Base-by-base conservation (phyloP, 2,113 vertebrate genomes). In the Vicugna pacos region DNA sequence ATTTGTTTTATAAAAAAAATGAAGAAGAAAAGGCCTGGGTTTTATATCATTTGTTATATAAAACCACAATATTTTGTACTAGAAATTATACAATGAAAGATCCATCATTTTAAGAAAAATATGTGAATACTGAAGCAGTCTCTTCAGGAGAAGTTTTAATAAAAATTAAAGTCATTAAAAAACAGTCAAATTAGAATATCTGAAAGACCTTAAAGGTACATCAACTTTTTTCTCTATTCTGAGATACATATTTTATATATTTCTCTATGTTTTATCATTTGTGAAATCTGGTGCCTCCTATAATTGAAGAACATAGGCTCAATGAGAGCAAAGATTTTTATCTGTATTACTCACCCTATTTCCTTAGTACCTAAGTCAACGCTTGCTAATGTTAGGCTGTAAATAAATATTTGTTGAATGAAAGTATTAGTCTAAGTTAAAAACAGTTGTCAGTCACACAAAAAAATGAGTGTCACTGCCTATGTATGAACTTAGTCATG, bases 111-210 rank as follows among this genome's bases (percentile, higher is more conserved):
- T 32, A 93, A 75, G 32, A 7, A 56, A 85, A 64, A 32, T n/a
- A 80, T 10, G 24, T 69, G 9, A 76, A 73, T 70, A 83, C 5
- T 75, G n/a, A 93, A 79, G 7, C 17, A 58, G 5, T 70, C 22
- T 70, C 26, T 93, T 81, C 46, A 54, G 42, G 3, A 82, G 17
- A 90, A 35, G 2, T 89, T 90, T 77, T 12, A 60, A 88, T 95
- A 76, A 94, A 94, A 87, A 64, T 83, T 28, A 87, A 95, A 42
- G 73, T 64, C 8, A 14, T 79, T 83, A 80, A 42, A 91, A 91
- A 92, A 64, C 5, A 79, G 38, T 35, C 46, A 32, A 42, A 62
- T 81, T 72, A 30, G 24, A 85, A 69, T 73, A 73, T 72, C 17
- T 77, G 19, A 32, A 72, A 52, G 19, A 58, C 14, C 38, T 30